Base-by-base conservation (phyloP, 2,797 vertebrate genomes). In the Balearica regulorum region DNA sequence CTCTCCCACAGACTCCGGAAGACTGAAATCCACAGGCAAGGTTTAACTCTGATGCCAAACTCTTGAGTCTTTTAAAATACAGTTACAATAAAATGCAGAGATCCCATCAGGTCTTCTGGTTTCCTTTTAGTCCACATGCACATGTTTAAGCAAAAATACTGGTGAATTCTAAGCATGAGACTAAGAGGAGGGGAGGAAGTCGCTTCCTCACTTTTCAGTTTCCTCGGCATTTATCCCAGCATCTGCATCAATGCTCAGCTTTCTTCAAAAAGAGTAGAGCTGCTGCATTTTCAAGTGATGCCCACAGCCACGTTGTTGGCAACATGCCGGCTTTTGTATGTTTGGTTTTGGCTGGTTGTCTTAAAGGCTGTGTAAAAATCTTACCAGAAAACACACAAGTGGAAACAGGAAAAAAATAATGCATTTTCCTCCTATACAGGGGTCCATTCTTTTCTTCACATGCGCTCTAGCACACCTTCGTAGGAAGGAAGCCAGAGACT, bases 141-240 rank as follows among this genome's bases (percentile, higher is more conserved):
- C 7, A 62, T 1, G 3, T 80, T 78, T 35, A 84, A 85, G 76
- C 22, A 91, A 57, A 87, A 87, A 80, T 64, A 78, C 28, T 88
- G 75, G 70, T 83, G 49, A 51, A 86, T 87, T 85, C 71, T 58
- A 80, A 95, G 88, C 81, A 90, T 46, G 35, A 96, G 72, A 65
- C 33, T 35, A 64, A 65, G n/a, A 58, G 44, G 43, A 86, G 18
- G 58, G 46, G 58, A 97, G 55, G 95, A 92, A 86, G 87, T 48
- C 10, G n/a, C 93, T 96, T 97, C 93, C 96, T 97, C 90, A 96
- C 71, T 94, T 87, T 82, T 89, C 49, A 8, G 49, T 76, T 86
- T 92, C 92, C 94, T 97, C 7, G 65, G 97, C 97, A 88, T 44
- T 68, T 16, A 44, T 94, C 95, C 96, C 89, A 96, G 94, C 35